Conservation (phyloP, 2,888 invertebrate species). For the Leptinotarsa haldemani region DNA sequence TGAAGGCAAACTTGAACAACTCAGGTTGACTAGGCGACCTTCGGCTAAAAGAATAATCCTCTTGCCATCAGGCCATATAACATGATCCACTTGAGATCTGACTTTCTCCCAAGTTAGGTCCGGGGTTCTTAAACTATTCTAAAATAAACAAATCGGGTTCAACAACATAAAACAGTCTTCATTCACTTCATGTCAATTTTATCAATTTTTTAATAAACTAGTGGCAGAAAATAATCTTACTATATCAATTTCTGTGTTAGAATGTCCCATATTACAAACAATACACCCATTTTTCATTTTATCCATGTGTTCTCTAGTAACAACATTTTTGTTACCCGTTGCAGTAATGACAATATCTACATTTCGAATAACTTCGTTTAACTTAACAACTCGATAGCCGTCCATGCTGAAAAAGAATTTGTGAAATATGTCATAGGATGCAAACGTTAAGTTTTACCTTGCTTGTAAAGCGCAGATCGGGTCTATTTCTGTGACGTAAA, state of each 20-base stretch:
- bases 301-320: constrained; percentile 95
- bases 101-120: constrained; percentile 98
- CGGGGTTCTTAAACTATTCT: constrained; percentile 91
- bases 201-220: not conserved
- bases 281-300: constrained; percentile 96
- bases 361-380: constrained; percentile 92
- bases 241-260: constrained; percentile 96
- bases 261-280: constrained; percentile 97
- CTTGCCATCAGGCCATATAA: constrained; percentile 98
- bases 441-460: constrained; percentile 68
- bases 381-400: constrained; percentile 90
- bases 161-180: not conserved
- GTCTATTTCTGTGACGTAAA: constrained; percentile 94
- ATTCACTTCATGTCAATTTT: not conserved
- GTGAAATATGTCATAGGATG: constrained; percentile 26
- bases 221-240: constrained; percentile 66
- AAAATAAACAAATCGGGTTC: constrained; percentile 24
- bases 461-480: constrained; percentile 98
- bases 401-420: constrained; percentile 81
- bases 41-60: constrained; percentile 93
- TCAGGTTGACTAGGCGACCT: constrained; percentile 94
- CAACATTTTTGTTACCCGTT: constrained; percentile 97
- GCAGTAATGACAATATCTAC: constrained; percentile 98
- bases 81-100: constrained; percentile 97
- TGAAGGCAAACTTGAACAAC: constrained; percentile 96